A percentile compares a stretch with the other conserved stretches of the same genome.
These are phyloP conservation scores for Romanomermis culicivorax DNA, from an alignment of 2,888 invertebrate genomes.

Conservation along the genomic window DNA sequence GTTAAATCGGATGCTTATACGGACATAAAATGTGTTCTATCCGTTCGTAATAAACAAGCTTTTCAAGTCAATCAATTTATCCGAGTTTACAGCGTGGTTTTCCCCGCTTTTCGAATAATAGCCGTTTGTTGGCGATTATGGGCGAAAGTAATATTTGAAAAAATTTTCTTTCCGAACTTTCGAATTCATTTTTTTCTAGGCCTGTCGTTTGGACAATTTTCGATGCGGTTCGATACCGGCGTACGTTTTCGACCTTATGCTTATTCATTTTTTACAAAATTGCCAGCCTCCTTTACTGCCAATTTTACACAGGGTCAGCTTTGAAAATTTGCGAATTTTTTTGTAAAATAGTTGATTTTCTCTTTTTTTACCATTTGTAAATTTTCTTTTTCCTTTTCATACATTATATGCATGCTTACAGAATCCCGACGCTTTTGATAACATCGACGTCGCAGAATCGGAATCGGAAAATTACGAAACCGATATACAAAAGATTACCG, in stretches of 20 bases:
- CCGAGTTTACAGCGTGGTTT: constrained; percentile 22
- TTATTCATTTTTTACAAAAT: constrained; percentile 36
- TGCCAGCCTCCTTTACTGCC: constrained; percentile 29
- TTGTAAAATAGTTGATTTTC: not conserved
- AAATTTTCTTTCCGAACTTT: too few relatives aligned
- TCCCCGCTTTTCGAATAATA: constrained; percentile 19
- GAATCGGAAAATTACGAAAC: not conserved
- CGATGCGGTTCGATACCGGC: constrained; percentile 34
- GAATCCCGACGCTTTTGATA: not conserved
- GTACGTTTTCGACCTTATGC: constrained; percentile 34
- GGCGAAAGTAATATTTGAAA: not conserved
- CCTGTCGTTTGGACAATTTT: constrained; percentile 33
- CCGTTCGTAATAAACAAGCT: constrained; percentile 27
- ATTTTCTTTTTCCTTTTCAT: too few relatives aligned
- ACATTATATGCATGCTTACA: not conserved
- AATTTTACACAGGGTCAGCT: constrained; percentile 22
- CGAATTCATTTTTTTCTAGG: too few relatives aligned
- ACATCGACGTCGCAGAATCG: not conserved
- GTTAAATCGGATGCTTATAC: constrained; percentile 16
- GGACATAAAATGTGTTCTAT: constrained; percentile 22
- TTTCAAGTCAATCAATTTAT: constrained; percentile 20
- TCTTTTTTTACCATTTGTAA: not conserved
- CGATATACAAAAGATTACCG: not conserved
- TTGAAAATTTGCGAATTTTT: not conserved
- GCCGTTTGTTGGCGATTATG: not conserved